phyloP scores from a whole-genome alignment of 2,888 invertebrate species.

The Ochlodes sylvanus region DNA sequence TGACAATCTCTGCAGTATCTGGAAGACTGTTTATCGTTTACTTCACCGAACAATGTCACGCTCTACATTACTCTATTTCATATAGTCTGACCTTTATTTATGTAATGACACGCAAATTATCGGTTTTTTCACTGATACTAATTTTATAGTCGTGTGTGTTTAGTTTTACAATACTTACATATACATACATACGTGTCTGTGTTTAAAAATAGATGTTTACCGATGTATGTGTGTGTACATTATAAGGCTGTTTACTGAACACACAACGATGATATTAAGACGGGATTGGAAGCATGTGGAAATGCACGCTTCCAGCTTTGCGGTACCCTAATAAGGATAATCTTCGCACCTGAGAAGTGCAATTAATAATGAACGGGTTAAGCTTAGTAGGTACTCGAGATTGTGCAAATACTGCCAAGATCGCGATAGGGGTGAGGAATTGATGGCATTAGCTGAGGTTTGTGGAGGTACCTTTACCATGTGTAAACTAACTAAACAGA shows the following conservation, averaged over 20 bases:
- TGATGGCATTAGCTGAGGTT: constrained; percentile 23
- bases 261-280: constrained; percentile 49
- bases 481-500: constrained; percentile 1
- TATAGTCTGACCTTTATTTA: constrained; percentile 15
- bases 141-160: not conserved
- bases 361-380: constrained; percentile 78
- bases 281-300: constrained; percentile 51
- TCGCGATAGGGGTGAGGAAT: constrained; percentile 53
- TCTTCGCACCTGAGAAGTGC: constrained; percentile 79
- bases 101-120: constrained; percentile 10
- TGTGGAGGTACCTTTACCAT: constrained; percentile 15
- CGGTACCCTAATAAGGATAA: constrained; percentile 79
- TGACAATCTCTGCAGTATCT: constrained; percentile 27
- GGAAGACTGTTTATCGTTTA: constrained; percentile 28
- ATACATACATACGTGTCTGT: not conserved
- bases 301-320: constrained; percentile 70
- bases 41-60: constrained; percentile 23
- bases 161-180: not conserved
- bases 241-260: constrained; percentile 13
- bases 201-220: too few species aligned
- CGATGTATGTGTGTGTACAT: not conserved
- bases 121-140: constrained; percentile 5
- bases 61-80: constrained; percentile 20
- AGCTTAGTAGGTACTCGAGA: constrained; percentile 56
- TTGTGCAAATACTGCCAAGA: constrained; percentile 63